phyloP scores from a whole-genome alignment of 2,888 invertebrate genomes.

The Dolichopus griseipennis region DNA sequence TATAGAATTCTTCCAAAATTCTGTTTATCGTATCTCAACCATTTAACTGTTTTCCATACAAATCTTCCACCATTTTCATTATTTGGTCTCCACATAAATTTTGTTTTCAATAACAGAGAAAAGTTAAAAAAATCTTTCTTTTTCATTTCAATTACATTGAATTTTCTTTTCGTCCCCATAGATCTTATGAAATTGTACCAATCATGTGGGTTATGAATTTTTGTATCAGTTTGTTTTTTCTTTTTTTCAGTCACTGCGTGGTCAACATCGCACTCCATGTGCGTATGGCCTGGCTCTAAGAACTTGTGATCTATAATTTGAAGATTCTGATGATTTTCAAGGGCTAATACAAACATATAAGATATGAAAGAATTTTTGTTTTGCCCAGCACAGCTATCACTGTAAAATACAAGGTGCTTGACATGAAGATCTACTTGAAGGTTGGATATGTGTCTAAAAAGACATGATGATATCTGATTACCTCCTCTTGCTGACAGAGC shows the following conservation, averaged over 20 bases:
- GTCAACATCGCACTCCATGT: not conserved
- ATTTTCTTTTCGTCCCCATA: no score
- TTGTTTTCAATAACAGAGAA: no score
- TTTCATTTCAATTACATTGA: no score
- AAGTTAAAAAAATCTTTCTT: no score
- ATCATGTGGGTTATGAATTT: no score
- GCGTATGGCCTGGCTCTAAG: not conserved
- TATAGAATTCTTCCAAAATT: constrained; percentile 51
- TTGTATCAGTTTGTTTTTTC: no score
- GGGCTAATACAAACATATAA: constrained; percentile 18
- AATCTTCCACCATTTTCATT: constrained; percentile 1
- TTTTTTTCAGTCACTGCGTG: not conserved
- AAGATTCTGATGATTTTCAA: constrained; percentile 4
- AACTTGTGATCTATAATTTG: not conserved
- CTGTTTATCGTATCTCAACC: not conserved
- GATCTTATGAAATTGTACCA: not conserved
- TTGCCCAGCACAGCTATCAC: constrained; percentile 20
- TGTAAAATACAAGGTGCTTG: constrained; percentile 20
- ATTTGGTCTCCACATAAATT: not conserved
- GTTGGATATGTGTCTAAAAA: constrained; percentile 18
- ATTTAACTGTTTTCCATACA: constrained; percentile 8
- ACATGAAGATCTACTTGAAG: not conserved
- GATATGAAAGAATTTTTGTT: constrained; percentile 21
- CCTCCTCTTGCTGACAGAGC: constrained; percentile 20
- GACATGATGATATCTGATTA: constrained; percentile 21